Conservation (phyloP, 2,888 invertebrate genomes). For the Pachycephus smyrnensis region DNA sequence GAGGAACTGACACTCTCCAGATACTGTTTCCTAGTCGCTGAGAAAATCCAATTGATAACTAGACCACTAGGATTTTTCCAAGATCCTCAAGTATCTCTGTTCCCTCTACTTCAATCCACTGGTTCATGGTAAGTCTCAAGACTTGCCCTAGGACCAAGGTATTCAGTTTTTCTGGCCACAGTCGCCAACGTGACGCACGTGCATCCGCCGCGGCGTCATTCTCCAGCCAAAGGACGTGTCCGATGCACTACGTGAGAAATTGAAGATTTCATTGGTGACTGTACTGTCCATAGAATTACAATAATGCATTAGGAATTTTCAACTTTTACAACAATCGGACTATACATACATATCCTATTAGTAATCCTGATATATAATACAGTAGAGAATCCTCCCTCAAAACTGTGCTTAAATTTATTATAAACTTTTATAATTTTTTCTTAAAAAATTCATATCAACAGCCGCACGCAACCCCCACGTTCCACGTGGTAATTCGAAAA, state of each 20-base stretch:
- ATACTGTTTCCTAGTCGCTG: background rate
- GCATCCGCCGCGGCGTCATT: background rate
- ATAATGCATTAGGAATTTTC: no score
- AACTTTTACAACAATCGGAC: no score
- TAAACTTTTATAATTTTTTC: background rate
- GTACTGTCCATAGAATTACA: background rate
- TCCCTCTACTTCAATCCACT: background rate
- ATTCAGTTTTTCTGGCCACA: background rate
- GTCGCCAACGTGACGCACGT: background rate
- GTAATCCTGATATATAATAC: background rate
- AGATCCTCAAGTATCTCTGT: background rate
- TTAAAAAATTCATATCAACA: background rate
- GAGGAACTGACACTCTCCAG: background rate
- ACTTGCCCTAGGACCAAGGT: background rate
- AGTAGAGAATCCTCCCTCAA: background rate
- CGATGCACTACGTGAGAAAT: background rate
- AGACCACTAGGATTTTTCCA: background rate
- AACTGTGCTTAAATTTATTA: background rate
- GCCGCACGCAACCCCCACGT: slow-evolving; percentile 25
- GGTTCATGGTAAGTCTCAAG: background rate
- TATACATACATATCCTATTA: background rate
- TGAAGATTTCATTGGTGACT: background rate
- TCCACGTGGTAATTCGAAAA: slow-evolving; percentile 31
- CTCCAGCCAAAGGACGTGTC: background rate
- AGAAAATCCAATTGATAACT: background rate